Evolutionary conservation across 2,797 vertebrate genomes (phyloP).

Genomic region (Perdix hodgsoniae): DNA sequence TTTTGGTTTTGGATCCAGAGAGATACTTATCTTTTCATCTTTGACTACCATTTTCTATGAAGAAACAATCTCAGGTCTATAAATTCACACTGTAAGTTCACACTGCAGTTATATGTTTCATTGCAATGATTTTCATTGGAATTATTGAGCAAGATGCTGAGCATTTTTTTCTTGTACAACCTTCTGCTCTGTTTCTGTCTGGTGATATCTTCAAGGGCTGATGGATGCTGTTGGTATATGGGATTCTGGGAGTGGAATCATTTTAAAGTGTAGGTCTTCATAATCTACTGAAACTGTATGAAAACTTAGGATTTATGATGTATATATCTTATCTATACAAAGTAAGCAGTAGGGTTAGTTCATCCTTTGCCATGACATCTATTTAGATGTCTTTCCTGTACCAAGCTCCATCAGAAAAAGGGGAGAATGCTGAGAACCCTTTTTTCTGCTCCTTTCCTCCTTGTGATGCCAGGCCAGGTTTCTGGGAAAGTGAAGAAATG

Average conservation of each 20-base stretch:
- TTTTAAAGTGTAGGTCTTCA: conserved; percentile 1
- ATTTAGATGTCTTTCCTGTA: background rate
- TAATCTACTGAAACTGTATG: background rate
- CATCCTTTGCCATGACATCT: background rate
- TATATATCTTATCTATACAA: background rate
- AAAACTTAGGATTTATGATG: background rate
- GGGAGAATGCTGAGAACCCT: background rate
- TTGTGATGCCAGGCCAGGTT: background rate
- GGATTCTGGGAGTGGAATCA: background rate
- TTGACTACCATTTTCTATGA: conserved; percentile 52
- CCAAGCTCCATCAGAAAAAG: background rate
- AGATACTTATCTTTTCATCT: conserved; percentile 66
- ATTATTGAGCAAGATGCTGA: conserved; percentile 25
- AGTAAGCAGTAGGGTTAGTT: background rate
- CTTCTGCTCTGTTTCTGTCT: background rate
- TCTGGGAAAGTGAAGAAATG: background rate
- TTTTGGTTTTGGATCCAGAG: conserved; percentile 56
- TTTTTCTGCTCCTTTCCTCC: background rate
- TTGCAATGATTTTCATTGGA: background rate
- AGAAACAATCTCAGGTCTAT: conserved; percentile 34
- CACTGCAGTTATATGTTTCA: background rate
- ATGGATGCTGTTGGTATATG: background rate
- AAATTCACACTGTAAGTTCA: background rate
- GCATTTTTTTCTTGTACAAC: background rate
- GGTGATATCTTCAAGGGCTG: background rate